Percentiles rank a stretch among this genome's conserved stretches.
These are phyloP conservation scores for Nothocercus julius DNA, from an alignment of 2,113 vertebrate genomes.

Conservation along the genomic window DNA sequence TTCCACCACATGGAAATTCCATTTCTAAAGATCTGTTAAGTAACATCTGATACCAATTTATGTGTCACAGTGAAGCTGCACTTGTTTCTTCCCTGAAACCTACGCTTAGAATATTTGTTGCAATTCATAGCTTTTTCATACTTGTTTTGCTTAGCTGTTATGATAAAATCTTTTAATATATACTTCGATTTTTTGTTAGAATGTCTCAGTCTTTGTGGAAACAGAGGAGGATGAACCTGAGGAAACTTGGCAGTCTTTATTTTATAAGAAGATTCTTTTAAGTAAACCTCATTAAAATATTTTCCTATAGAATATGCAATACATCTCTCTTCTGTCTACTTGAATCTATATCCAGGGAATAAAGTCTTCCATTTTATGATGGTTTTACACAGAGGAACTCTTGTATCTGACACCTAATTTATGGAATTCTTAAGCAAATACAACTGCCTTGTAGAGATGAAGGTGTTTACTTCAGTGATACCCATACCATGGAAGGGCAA, in stretches of 20 bases:
- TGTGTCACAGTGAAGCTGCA: not conserved
- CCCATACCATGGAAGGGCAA: not conserved
- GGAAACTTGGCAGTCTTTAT: not conserved
- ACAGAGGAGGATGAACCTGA: not conserved
- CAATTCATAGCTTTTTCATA: not conserved
- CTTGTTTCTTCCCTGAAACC: not conserved
- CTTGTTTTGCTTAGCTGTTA: not conserved
- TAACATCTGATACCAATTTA: not conserved
- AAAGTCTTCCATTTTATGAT: not conserved
- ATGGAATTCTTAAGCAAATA: not conserved
- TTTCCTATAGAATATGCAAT: not conserved
- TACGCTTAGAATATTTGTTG: not conserved
- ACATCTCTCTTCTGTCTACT: not conserved
- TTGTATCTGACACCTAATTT: not conserved
- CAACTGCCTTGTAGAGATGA: not conserved
- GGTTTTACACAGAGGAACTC: not conserved
- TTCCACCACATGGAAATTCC: not conserved
- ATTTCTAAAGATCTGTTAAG: too few relatives aligned
- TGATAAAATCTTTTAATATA: not conserved
- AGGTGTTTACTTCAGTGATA: not conserved
- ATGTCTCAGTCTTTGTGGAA: not conserved
- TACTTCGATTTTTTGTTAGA: not conserved
- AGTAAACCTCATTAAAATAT: not conserved
- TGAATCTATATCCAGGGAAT: not conserved
- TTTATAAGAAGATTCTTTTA: not conserved